These are phyloP conservation scores for Dipodomys spectabilis DNA, from an alignment of 2,113 vertebrate genomes.

Conservation along the genomic window DNA sequence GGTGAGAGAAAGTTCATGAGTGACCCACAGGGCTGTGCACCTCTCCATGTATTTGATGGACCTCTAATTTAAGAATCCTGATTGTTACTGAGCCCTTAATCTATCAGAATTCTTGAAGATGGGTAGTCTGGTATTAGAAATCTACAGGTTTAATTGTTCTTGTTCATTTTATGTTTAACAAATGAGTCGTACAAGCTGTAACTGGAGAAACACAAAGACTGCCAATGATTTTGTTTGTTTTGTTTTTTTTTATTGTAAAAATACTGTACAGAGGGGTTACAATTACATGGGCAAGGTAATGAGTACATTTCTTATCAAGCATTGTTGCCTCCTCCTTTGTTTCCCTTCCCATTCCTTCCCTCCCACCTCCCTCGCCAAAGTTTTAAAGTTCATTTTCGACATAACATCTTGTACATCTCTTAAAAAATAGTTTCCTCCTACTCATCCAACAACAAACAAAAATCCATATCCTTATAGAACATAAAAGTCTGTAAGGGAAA, in stretches of 20 bases:
- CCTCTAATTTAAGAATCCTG: neutral
- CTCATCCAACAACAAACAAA: neutral
- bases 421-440: neutral
- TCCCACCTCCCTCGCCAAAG: too few species aligned
- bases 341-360: too few species aligned
- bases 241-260: too few species aligned
- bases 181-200: constrained; percentile 12
- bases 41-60: neutral
- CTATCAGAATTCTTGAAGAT: neutral
- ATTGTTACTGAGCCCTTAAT: neutral
- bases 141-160: neutral
- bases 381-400: too few species aligned
- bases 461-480: neutral
- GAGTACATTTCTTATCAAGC: too few species aligned
- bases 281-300: too few species aligned
- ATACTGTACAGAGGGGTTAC: too few species aligned
- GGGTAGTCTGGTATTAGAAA: neutral
- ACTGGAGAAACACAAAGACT: neutral
- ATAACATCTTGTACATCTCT: too few species aligned
- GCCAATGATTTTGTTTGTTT: neutral
- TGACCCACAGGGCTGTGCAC: neutral
- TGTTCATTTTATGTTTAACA: neutral
- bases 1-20: neutral
- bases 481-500: neutral
- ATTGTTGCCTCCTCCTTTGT: too few species aligned